Evolutionary conservation across 2,113 vertebrate genomes (phyloP).

Genomic region (Tachycineta bicolor): DNA sequence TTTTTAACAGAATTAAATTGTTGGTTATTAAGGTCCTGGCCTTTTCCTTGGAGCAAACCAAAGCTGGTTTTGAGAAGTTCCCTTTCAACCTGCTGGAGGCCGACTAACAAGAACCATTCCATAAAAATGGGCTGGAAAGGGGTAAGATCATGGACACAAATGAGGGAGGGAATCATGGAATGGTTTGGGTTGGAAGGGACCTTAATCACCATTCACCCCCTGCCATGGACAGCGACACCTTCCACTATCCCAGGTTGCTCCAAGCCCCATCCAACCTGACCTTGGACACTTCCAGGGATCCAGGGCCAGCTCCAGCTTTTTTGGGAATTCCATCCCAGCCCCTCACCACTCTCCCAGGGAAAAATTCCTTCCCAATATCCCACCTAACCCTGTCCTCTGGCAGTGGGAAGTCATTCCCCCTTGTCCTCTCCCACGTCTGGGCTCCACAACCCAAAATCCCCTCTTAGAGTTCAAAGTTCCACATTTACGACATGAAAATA

Average conservation of each 20-base stretch:
- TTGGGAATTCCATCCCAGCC: not conserved
- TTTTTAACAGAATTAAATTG: not conserved
- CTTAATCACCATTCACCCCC: rapidly evolving
- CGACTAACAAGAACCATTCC: not conserved
- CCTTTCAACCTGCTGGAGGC: not conserved
- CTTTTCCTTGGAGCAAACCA: not conserved
- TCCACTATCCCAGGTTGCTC: rapidly evolving
- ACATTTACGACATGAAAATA: rapidly evolving
- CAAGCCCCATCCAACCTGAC: rapidly evolving
- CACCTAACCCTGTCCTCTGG: not conserved
- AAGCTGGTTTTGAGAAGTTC: not conserved
- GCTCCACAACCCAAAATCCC: not conserved
- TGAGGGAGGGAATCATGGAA: not conserved
- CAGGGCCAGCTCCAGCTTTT: rapidly evolving
- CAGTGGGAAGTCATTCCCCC: not conserved
- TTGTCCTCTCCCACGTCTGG: not conserved
- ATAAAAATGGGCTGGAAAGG: not conserved
- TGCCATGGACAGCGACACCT: not conserved
- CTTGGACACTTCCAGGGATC: rapidly evolving
- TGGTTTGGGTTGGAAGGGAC: not conserved
- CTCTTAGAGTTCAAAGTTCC: not conserved
- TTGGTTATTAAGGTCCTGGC: not conserved
- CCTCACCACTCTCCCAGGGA: not conserved
- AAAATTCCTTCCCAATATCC: not conserved
- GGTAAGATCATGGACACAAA: rapidly evolving